Evolutionary conservation across 1,140 invertebrate species (phyloP), one percentile per base, ranked within the genome.

Genomic region (Cotesia glomerata): DNA sequence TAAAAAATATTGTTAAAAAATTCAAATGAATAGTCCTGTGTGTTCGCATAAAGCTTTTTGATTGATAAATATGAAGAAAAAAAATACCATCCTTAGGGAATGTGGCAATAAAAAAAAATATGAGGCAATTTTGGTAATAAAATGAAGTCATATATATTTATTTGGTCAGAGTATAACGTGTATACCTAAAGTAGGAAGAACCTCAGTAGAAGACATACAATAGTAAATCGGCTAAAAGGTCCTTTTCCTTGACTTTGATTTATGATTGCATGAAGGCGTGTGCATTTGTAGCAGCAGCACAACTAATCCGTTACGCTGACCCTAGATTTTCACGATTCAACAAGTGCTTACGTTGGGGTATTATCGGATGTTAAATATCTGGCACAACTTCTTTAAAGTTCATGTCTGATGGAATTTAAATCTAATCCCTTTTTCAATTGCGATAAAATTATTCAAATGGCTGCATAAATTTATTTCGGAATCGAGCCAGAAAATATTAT

Each of bases 321-420:
- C 80, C 78, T 72, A 71, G 39, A 52, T 73, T 76, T 80, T 77
- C 76, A 79, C 82, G 83, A 86, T 85, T 86, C 85, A 86, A 86
- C 85, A 86, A 86, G 85, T 86, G 84, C 81, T 65, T 73, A 71
- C 72, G 75, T 75, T 72, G 74, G 71, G 11, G 39, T 69, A 82
- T 81, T 77, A 76, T 78, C 74, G 73, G 59, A 69, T 71, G 75
- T 77, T 71, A 79, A 72, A 52, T 45, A 34, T 26, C 71, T 59
- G 63, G 71, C 71, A 49, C 54, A 70, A 75, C 73, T 73, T 75
- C 67, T 74, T 77, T 70, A 59, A 72, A 75, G 74, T 72, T 59
- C 72, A 74, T 66, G 74, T 35, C 32, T 18, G 16, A 69, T 63
- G 61, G 52, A 68, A 77, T 77, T 75, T 69, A 77, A 77, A 78